phyloP scores from a whole-genome alignment of 2,113 vertebrate species.

The Ivindomyrus marchei region DNA sequence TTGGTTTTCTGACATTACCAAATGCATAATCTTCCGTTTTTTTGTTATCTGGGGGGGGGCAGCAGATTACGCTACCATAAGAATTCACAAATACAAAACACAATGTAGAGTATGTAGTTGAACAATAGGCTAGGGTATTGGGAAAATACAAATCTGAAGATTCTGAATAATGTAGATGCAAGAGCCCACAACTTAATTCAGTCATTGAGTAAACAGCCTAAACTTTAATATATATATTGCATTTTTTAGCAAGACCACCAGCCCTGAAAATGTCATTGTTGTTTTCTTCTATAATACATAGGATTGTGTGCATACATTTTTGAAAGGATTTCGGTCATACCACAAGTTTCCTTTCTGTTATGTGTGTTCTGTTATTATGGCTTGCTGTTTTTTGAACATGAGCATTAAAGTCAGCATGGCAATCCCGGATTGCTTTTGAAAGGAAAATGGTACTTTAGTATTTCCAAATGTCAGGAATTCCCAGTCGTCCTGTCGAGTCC shows the following conservation, averaged over 20 bases:
- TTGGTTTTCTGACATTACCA: not conserved
- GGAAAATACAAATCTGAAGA: not conserved
- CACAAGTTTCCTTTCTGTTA: not conserved
- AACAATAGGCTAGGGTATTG: not conserved
- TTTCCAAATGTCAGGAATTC: conserved; percentile 9
- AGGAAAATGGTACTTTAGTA: not conserved
- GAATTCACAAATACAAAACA: not conserved
- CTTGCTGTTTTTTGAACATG: not conserved
- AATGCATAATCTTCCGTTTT: not conserved
- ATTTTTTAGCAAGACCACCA: not conserved
- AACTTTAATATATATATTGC: not conserved
- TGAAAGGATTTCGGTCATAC: not conserved
- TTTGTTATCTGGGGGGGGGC: not conserved
- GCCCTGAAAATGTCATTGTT: not conserved
- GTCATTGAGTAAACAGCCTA: not conserved
- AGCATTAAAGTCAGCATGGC: not conserved
- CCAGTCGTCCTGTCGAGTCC: not conserved
- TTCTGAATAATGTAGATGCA: not conserved
- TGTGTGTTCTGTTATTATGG: not conserved
- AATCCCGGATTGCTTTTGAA: not conserved
- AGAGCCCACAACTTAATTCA: not conserved
- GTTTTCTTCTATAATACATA: not conserved
- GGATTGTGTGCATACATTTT: not conserved
- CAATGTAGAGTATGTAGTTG: not conserved
- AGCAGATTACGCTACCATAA: not conserved